These are phyloP conservation scores for Chromobotia macracanthus DNA, from an alignment of 2,797 vertebrate genomes.

Conservation along the genomic window DNA sequence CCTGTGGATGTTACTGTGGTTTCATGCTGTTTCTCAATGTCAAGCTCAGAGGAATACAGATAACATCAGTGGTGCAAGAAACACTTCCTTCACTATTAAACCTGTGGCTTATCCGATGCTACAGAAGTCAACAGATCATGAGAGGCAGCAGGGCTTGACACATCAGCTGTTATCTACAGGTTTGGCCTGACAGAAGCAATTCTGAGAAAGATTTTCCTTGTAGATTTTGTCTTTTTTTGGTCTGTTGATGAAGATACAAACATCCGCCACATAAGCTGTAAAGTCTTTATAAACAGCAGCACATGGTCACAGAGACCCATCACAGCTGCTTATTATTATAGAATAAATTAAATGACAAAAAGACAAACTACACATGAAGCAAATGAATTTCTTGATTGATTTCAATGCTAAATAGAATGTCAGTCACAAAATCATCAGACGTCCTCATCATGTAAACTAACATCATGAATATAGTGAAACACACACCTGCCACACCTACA, in stretches of 20 bases:
- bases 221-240: neutral
- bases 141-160: too few species aligned
- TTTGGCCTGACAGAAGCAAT: neutral
- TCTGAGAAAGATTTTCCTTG: neutral
- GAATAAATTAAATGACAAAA: too few species aligned
- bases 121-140: neutral
- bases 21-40: neutral
- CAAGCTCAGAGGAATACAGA: slow-evolving; percentile 13
- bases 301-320: too few species aligned
- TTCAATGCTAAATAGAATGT: too few species aligned
- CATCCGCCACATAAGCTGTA: neutral
- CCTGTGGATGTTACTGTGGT: neutral
- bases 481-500: too few species aligned
- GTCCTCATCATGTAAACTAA: too few species aligned
- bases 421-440: too few species aligned
- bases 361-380: too few species aligned
- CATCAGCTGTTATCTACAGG: too few species aligned
- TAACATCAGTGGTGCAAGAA: slow-evolving; percentile 21
- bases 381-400: too few species aligned
- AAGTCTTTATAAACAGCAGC: neutral
- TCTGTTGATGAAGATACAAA: neutral
- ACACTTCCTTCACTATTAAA: slow-evolving; percentile 22
- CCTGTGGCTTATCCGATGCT: neutral
- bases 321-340: too few species aligned
- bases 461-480: too few species aligned